Evolutionary conservation across 2,113 vertebrate species (phyloP), one percentile per base, ranked within the genome.

Genomic region (Piaya cayana): DNA sequence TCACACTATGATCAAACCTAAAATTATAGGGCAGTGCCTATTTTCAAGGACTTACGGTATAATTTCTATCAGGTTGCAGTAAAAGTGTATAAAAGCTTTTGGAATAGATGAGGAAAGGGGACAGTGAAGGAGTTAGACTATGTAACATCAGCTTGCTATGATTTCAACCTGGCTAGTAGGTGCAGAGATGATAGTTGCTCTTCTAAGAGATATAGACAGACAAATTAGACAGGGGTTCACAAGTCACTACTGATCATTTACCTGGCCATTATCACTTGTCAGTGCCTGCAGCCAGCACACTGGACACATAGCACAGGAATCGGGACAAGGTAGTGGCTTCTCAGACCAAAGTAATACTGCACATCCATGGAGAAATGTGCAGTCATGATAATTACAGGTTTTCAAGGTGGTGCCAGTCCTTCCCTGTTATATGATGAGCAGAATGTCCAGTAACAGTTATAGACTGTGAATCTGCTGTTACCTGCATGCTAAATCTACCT

Each of bases 171-270:
- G 0, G 39, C 32, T 91, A 74, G 75, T 32, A 85, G 56, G 26
- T 71, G 58, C 36, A 67, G 76, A 86, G 88, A 80, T 91, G 79
- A 91, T 75, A 72, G 79, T 53, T 84, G 50, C 43, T 91, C 55
- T 69, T 94, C 83, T 87, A 79, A 90, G 79, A 80, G 67, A 60
- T 82, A 93, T 36, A 91, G 83, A 88, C 45, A 88, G 80, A 65
- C 34, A 84, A 68, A 90, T 94, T 60, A 88, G 70, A 90, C 56
- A 65, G 50, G 47, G 47, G 26, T 42, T 88, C 87, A 52, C 39
- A 69, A 85, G 83, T 85, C 87, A 84, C 39, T 45, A 49, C 71
- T 62, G 56, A 74, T 88, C 71, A 94, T 93, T 82, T 86, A 91
- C 71, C 71, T 88, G 81, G 75, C 90, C n/a, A 34, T 79, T 93